Evolutionary conservation across 2,113 vertebrate species (phyloP).

Genomic region (Phocoena phocoena): DNA sequence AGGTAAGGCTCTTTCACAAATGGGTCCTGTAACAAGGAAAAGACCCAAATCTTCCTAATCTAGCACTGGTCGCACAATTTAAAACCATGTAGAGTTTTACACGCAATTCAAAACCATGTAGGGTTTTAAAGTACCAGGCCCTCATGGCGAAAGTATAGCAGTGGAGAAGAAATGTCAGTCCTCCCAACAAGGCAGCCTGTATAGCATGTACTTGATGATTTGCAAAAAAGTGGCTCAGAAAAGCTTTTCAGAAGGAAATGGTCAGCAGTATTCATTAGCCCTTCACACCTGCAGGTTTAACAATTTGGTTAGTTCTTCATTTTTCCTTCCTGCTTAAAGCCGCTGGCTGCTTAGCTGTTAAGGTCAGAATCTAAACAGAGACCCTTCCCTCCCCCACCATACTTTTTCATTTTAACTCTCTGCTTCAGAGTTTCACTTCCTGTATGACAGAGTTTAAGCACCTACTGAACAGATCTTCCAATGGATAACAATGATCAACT

Average conservation of each 20-base stretch:
- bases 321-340: neutral
- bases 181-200: neutral
- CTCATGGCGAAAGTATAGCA: neutral
- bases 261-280: neutral
- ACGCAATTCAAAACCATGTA: slow-evolving; percentile 14
- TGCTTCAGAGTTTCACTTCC: slow-evolving; percentile 5
- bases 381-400: neutral
- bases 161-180: neutral
- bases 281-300: neutral
- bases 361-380: neutral
- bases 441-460: neutral
- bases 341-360: neutral
- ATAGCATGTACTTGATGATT: neutral
- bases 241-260: neutral
- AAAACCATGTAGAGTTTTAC: neutral
- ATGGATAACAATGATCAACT: neutral
- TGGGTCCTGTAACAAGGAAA: slow-evolving; percentile 10
- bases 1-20: slow-evolving; percentile 10
- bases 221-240: neutral
- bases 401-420: neutral
- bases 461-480: neutral
- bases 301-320: neutral
- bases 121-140: neutral
- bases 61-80: neutral
- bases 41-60: neutral